phyloP scores from a whole-genome alignment of 2,113 vertebrate species.

The Gobio gobio region DNA sequence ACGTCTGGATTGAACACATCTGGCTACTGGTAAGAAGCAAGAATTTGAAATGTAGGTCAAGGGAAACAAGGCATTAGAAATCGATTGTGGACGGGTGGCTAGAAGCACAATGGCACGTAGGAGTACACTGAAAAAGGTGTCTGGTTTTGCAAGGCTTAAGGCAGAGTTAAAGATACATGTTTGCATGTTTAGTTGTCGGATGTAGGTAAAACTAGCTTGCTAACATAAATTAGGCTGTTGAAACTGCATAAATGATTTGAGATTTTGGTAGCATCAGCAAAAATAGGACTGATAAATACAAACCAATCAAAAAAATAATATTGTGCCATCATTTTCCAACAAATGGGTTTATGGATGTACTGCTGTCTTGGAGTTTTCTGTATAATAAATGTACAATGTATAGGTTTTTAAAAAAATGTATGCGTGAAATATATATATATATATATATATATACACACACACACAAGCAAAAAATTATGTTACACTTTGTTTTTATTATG shows the following conservation, averaged over 20 bases:
- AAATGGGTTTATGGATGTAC: no score
- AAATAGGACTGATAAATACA: neutral
- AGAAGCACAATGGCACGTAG: neutral
- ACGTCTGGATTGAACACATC: neutral
- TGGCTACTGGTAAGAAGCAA: neutral
- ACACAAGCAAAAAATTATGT: no score
- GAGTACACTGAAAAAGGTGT: neutral
- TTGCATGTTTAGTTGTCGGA: neutral
- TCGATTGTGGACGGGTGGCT: neutral
- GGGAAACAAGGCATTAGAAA: neutral
- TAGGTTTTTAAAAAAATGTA: no score
- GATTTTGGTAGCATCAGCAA: neutral
- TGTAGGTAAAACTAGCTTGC: neutral
- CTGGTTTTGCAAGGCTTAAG: neutral
- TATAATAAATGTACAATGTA: no score
- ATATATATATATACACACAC: no score
- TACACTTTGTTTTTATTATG: no score
- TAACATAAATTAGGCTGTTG: neutral
- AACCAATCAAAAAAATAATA: neutral
- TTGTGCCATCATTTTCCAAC: no score
- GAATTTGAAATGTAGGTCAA: constrained; percentile 18
- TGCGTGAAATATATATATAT: no score
- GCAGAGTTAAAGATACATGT: neutral
- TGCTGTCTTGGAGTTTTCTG: no score
- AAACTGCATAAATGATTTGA: neutral